Base-by-base conservation (phyloP, 2,113 vertebrate species). In the Nothobranchius furzeri region DNA sequence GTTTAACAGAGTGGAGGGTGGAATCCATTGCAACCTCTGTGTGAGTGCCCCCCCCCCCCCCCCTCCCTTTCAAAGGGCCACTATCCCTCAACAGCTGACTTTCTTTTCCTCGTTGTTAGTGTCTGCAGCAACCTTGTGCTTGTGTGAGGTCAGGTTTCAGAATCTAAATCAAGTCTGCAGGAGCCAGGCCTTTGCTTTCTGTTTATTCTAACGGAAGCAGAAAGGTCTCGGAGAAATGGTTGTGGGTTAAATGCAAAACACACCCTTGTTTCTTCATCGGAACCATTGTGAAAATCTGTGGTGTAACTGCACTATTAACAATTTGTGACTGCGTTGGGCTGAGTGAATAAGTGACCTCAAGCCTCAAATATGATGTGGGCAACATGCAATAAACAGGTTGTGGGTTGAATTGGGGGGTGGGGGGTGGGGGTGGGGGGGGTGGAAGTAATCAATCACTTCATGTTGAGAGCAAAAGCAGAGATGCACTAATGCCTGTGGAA, bases 111-210 rank as follows among this genome's bases (percentile, higher is more conserved):
- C 56, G 1, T 36, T 64, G n/a, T 60, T 49, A 36, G 30, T 64
- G 20, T 60, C 69, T 64, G 45, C 46, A 14, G 25, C 54, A 68
- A 45, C 59, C 53, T 35, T 46, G 14, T 24, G 17, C 68, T 70
- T 60, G 17, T 67, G n/a, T 63, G 75, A 78, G 71, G 68, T 78
- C 64, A 70, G 35, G 63, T 58, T 77, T 75, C 62, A 60, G 51
- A 12, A 58, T 69, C 25, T 61, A 57, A 60, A 62, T 59, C 43
- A 37, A 9, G n/a, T 73, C 12, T 69, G 20, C 46, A 52, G 69
- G 9, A 58, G 51, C 53, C 46, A 65, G 62, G 71, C 66, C 17
- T 56, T 79, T 51, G 12, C 40, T 48, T 15, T 20, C 8, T 63
- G 69, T 42, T 70, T 47, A 48, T 47, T 64, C 45, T 64, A 25